Evolutionary conservation across 2,888 invertebrate genomes (phyloP).

Genomic region (Leptinotarsa haldemani): DNA sequence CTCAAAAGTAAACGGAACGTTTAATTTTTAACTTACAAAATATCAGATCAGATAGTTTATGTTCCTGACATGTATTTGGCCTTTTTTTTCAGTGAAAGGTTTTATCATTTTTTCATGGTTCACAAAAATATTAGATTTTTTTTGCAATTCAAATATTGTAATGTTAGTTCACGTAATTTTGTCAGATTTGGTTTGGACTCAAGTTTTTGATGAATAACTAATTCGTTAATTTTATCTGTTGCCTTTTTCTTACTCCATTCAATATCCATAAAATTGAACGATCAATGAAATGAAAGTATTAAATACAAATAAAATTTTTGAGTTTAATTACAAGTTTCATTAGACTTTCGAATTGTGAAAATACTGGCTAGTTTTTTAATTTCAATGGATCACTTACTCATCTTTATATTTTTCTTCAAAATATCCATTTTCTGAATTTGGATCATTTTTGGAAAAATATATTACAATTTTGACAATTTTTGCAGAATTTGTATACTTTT

Average conservation of each 20-base stretch:
- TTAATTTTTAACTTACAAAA: no score
- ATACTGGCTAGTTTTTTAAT: no score
- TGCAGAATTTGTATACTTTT: no score
- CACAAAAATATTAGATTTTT: neutral
- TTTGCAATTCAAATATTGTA: neutral
- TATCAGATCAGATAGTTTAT: no score
- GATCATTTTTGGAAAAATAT: no score
- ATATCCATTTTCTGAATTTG: no score
- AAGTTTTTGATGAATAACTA: neutral
- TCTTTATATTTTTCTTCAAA: no score
- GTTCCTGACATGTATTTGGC: no score
- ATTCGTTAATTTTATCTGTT: conserved; percentile 24
- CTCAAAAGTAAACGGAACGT: neutral
- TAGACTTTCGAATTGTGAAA: no score
- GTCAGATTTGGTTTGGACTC: conserved; percentile 13
- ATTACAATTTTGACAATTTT: no score
- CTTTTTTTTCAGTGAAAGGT: neutral
- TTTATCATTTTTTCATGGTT: neutral
- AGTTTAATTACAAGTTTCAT: no score
- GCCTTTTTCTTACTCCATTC: conserved; percentile 8
- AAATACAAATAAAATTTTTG: neutral
- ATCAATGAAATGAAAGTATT: neutral
- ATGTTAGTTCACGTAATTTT: neutral
- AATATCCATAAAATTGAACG: neutral
- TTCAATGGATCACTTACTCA: no score